Evolutionary conservation across 2,888 invertebrate genomes (phyloP), one percentile per base, ranked within the genome.

Genomic region (Ommatoiulus sabulosus): DNA sequence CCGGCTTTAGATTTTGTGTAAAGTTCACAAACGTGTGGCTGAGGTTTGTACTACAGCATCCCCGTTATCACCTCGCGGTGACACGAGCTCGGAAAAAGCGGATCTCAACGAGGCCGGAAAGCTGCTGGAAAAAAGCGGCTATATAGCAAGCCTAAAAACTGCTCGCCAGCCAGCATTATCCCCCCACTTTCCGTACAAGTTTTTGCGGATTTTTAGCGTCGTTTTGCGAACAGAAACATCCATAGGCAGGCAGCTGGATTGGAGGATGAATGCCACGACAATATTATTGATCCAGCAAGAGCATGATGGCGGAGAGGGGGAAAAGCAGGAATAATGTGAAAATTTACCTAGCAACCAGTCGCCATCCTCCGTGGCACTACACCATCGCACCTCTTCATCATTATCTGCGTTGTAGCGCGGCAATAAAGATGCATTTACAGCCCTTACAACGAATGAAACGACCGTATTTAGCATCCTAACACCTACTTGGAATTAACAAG

Each of bases 291-390:
- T 85, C 85, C 85, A 85, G 10, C 20, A 6, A 85, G 85, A 85
- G 85, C 85, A 85, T 85, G 17, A 85, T 85, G 85, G 85, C 85
- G 44, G 85, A 85, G 7, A 46, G 46, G 43, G 44, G 63, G 24
- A 24, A 24, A 8, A 24, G 72, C 72, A 10, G 44, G 46, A 85
- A 85, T 85, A 85, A 85, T 44, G 46, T 46, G 44, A 85, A 46
- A 85, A 46, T 85, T 85, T 85, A 85, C 85, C 85, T 85, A 85
- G 85, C 85, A 85, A 85, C 85, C 46, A 44, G 85, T 24, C 72
- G 20, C 72, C 72, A 72, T 72, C 72, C 72, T 24, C 12, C 7
- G 17, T 52, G 52, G 12, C 15, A 52, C 52, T 52, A 52, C 52
- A 52, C 72, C 72, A 24, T 72, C 24, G 72, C 72, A 63, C 24